Conservation (phyloP, 2,797 vertebrate species). For the Eidolon dupreanum region DNA sequence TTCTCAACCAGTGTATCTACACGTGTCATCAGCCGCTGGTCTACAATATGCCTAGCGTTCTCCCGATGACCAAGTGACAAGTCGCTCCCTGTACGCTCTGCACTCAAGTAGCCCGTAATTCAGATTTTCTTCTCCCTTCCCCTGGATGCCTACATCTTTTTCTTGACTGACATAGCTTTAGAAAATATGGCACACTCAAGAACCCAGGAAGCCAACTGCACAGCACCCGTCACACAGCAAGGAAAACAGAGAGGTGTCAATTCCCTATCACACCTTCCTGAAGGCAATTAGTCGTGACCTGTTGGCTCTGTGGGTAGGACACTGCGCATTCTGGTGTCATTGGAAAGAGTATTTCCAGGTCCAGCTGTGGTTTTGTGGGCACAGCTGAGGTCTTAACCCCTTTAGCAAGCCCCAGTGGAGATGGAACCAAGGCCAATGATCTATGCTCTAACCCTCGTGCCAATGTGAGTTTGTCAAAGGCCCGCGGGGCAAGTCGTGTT, state of each 20-base stretch:
- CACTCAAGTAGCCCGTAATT: not conserved
- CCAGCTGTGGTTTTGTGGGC: not conserved
- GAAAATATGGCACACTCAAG: not conserved
- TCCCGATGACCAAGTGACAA: not conserved
- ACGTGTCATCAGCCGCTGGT: not conserved
- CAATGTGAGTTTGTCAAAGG: not conserved
- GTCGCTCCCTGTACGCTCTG: not conserved
- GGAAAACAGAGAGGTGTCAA: not conserved
- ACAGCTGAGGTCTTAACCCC: not conserved
- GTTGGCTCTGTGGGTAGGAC: not conserved
- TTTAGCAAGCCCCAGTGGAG: not conserved
- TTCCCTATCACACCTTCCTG: not conserved
- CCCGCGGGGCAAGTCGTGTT: slow-evolving; percentile 6
- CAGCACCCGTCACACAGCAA: not conserved
- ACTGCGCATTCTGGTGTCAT: not conserved
- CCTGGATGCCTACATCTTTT: not conserved
- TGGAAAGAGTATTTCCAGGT: fast-evolving
- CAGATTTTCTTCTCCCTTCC: not conserved
- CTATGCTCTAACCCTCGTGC: not conserved
- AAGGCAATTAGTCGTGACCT: not conserved
- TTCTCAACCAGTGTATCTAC: not conserved
- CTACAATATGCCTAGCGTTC: not conserved
- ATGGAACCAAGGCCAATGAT: fast-evolving
- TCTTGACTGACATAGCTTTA: not conserved
- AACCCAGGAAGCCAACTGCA: not conserved